Evolutionary conservation across 2,888 invertebrate genomes (phyloP), one percentile per base, ranked within the genome.

Genomic region (Lacanobia oleracea): DNA sequence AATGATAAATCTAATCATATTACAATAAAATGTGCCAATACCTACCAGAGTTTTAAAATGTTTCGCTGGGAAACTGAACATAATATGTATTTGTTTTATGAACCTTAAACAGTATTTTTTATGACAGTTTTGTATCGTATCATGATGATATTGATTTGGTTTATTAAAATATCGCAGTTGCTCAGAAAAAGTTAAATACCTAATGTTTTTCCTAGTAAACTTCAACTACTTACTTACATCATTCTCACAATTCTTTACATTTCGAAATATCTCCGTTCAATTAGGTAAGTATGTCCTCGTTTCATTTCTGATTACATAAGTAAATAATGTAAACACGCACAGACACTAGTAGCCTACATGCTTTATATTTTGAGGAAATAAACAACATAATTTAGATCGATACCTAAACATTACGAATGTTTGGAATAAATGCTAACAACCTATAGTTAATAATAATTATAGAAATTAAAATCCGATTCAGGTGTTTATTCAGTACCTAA

Each of bases 231-330:
- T 51, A 54, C 59, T 73, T 76, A 62, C 60, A 67, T 67, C 51
- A 76, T 50, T 59, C 51, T 51, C 40, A 60, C 50, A 66, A 66
- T 57, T 75, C 76, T 75, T 48, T 48, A n/a, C 54, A 61, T 72
- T 71, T 72, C 62, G 70, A 67, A 71, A 81, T 69, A 72, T 57
- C 65, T 65, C 56, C 23, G 61, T 59, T 67, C 62, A 82, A 76
- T 68, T 77, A 64, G 60, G 81, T 81, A 69, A 77, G 81, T 77
- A 68, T 67, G 83, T 83, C 83, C 67, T 79, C 74, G 54, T 73
- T 66, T 83, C 72, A 59, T 63, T 79, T 82, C 40, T 82, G 79
- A 82, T 79, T 79, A 82, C 79, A 51, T 82, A 83, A 72, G 63
- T 53, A 60, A 77, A 66, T 62, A 78, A 82, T 66, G 53, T 63